Conservation (phyloP, 2,888 invertebrate genomes). For the Morpho deidamia region DNA sequence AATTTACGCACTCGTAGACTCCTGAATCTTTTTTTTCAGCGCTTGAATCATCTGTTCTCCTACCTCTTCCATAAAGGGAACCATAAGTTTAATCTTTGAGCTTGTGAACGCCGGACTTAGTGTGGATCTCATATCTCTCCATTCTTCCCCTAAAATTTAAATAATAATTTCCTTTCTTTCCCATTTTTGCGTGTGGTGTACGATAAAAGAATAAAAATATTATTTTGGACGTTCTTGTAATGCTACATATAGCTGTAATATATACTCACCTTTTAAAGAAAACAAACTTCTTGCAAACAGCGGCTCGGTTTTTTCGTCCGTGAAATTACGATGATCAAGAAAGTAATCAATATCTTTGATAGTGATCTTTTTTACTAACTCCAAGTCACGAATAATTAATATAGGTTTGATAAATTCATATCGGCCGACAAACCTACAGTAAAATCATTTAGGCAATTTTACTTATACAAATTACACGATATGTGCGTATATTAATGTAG, state of each 20-base stretch:
- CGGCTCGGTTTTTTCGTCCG: slow-evolving; percentile 51
- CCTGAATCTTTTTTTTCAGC: slow-evolving; percentile 33
- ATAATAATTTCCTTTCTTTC: too few relatives aligned
- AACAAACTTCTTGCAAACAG: slow-evolving; percentile 69
- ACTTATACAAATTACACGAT: too few relatives aligned
- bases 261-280: slow-evolving; percentile 47
- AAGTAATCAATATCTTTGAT: slow-evolving; percentile 76
- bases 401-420: slow-evolving; percentile 54
- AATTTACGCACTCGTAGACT: slow-evolving; percentile 21
- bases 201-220: too few relatives aligned
- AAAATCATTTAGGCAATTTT: neutral
- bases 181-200: too few relatives aligned
- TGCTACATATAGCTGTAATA: too few relatives aligned
- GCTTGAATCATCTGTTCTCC: slow-evolving; percentile 42
- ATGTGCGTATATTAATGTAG: too few relatives aligned
- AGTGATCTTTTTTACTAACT: slow-evolving; percentile 61
- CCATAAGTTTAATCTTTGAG: slow-evolving; percentile 36
- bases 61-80: slow-evolving; percentile 40
- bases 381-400: slow-evolving; percentile 55
- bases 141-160: slow-evolving; percentile 40
- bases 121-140: slow-evolving; percentile 55
- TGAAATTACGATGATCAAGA: slow-evolving; percentile 52
- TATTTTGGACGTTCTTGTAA: too few relatives aligned
- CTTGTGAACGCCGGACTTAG: slow-evolving; percentile 55
- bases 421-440: slow-evolving; percentile 45